Evolutionary conservation across 2,888 invertebrate species (phyloP).

Genomic region (Leucozona laternaria): DNA sequence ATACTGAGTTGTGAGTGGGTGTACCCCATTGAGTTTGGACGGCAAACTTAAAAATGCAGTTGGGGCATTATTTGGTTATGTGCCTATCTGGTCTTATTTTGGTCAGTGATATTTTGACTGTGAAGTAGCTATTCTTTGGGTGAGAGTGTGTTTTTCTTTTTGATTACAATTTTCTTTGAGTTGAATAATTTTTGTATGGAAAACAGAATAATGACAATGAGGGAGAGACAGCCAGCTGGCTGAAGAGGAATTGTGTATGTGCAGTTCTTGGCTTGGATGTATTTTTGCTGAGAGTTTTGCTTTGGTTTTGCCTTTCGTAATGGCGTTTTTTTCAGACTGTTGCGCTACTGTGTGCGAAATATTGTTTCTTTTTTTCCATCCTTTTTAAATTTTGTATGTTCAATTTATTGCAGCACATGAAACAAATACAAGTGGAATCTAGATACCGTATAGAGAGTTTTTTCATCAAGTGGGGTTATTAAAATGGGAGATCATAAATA

Average conservation of each 20-base stretch:
- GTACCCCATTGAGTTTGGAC: neutral
- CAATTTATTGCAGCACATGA: neutral
- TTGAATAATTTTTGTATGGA: neutral
- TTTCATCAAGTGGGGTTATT: neutral
- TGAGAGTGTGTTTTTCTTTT: neutral
- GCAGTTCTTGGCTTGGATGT: neutral
- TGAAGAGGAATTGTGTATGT: constrained; percentile 11
- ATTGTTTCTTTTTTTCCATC: neutral
- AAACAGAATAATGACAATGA: neutral
- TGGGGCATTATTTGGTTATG: neutral
- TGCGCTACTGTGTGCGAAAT: constrained; percentile 20
- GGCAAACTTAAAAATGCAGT: neutral
- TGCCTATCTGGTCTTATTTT: neutral
- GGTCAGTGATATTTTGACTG: neutral
- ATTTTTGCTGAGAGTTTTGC: constrained; percentile 17
- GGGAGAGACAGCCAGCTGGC: neutral
- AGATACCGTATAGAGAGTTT: neutral
- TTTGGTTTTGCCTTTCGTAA: constrained; percentile 58
- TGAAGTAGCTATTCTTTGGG: neutral
- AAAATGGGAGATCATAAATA: neutral
- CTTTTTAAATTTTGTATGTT: neutral
- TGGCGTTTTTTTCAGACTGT: constrained; percentile 54
- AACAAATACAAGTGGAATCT: neutral
- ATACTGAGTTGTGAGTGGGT: constrained; percentile 1
- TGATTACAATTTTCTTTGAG: neutral